Conservation (phyloP, 2,113 vertebrate genomes). For the Crypturellus undulatus region DNA sequence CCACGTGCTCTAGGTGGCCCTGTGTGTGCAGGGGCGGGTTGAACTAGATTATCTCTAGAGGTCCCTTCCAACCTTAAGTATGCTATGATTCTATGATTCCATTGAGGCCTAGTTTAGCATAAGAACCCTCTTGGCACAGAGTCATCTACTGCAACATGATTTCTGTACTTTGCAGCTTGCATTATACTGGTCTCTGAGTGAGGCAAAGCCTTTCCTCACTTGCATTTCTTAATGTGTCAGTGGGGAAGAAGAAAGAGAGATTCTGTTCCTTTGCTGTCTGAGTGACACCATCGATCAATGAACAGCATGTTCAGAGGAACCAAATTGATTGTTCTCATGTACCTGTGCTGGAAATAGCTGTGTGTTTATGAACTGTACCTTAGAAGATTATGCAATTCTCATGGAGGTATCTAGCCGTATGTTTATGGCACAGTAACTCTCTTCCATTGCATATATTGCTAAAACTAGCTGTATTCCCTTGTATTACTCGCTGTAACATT, state of each 20-base stretch:
- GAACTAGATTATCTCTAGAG: no score
- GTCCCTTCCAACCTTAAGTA: no score
- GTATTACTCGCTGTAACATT: neutral
- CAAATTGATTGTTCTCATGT: constrained; percentile 31
- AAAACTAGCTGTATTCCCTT: neutral
- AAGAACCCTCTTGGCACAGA: neutral
- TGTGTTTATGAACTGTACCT: constrained; percentile 29
- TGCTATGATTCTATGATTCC: no score
- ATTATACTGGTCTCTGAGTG: neutral
- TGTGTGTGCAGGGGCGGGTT: no score
- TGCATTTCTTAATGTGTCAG: neutral
- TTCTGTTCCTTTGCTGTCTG: neutral
- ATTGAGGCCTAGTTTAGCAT: neutral
- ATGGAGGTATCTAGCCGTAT: neutral
- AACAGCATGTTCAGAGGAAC: neutral
- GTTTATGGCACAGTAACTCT: neutral
- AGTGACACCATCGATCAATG: neutral
- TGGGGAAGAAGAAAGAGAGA: neutral
- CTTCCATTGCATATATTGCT: neutral
- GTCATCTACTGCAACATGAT: neutral
- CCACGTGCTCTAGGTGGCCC: no score
- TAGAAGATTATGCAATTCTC: neutral
- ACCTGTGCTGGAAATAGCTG: neutral
- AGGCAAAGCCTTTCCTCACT: neutral
- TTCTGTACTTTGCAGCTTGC: neutral